Percentiles rank a stretch among this genome's conserved stretches.
Evolutionary conservation across 1,140 invertebrate genomes (phyloP).

Genomic region (Megalopta genalis): DNA sequence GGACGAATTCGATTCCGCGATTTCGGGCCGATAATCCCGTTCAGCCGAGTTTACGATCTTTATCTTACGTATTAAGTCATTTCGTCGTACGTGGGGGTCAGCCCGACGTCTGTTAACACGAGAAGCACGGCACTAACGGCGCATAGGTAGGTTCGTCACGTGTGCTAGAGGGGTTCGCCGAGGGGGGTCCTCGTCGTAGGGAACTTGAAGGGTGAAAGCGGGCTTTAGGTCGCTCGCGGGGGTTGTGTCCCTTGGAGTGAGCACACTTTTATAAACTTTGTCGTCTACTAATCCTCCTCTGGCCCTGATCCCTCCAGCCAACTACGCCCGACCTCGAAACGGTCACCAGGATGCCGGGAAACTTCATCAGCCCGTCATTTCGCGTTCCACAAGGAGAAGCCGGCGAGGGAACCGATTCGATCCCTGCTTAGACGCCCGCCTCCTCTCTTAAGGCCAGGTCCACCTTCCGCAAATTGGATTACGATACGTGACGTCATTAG

Average conservation of each 20-base stretch:
- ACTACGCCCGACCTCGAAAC: conserved; percentile 50
- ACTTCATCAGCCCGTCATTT: conserved; percentile 79
- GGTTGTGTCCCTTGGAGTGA: conserved; percentile 55
- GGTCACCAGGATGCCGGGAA: conserved; percentile 67
- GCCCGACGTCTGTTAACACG: conserved; percentile 5
- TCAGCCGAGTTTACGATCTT: not conserved
- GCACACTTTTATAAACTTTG: conserved; percentile 79
- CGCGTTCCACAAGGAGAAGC: conserved; percentile 64
- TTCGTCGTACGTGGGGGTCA: not conserved
- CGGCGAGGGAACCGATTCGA: conserved; percentile 4
- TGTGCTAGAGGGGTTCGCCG: conserved; percentile 41
- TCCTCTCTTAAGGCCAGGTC: conserved; percentile 60
- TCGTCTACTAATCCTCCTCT: conserved; percentile 73
- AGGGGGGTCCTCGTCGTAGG: conserved; percentile 29
- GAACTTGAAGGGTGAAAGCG: conserved; percentile 47
- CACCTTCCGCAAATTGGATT: conserved; percentile 75
- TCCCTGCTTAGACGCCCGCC: conserved; percentile 63
- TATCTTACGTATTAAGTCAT: conserved; percentile 20
- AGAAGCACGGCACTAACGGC: conserved; percentile 10
- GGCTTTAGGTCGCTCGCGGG: conserved; percentile 61
- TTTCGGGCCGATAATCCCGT: not conserved
- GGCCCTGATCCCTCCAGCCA: conserved; percentile 68
- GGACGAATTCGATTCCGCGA: not conserved
- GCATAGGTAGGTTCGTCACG: conserved; percentile 67
- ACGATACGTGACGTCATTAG: conserved; percentile 79